These are phyloP conservation scores for Hipparchia semele DNA, from an alignment of 2,888 invertebrate genomes.

Conservation along the genomic window DNA sequence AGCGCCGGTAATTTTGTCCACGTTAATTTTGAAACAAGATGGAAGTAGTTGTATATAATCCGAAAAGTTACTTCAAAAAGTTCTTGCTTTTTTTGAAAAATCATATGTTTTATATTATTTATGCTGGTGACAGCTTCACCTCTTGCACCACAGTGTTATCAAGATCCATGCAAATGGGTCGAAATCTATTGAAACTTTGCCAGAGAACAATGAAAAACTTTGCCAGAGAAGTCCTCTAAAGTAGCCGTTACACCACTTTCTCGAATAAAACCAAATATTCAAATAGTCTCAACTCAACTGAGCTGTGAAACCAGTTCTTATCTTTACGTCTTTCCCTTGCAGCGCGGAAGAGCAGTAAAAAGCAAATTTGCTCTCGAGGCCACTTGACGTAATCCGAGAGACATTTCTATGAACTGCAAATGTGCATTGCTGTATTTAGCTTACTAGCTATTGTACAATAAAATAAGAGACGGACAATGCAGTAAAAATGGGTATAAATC, in stretches of 20 bases:
- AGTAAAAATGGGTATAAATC: too few species aligned
- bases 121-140: too few species aligned
- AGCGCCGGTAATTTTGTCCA: too few species aligned
- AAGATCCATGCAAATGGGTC: neutral
- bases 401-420: conserved; percentile 29
- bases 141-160: too few species aligned
- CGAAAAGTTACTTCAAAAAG: too few species aligned
- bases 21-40: too few species aligned
- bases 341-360: conserved; percentile 23
- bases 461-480: too few species aligned
- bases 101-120: too few species aligned
- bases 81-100: too few species aligned
- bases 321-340: conserved; percentile 19
- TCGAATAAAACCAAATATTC: conserved; percentile 11
- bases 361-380: conserved; percentile 27
- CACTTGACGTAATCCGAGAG: conserved; percentile 31
- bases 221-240: neutral
- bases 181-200: neutral
- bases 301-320: conserved; percentile 19
- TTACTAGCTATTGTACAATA: neutral
- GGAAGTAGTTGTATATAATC: too few species aligned
- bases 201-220: neutral
- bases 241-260: neutral
- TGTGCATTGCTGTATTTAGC: conserved; percentile 23
- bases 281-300: conserved; percentile 17